Evolutionary conservation across 2,888 invertebrate species (phyloP).

Genomic region (Eupithecia vulgata): DNA sequence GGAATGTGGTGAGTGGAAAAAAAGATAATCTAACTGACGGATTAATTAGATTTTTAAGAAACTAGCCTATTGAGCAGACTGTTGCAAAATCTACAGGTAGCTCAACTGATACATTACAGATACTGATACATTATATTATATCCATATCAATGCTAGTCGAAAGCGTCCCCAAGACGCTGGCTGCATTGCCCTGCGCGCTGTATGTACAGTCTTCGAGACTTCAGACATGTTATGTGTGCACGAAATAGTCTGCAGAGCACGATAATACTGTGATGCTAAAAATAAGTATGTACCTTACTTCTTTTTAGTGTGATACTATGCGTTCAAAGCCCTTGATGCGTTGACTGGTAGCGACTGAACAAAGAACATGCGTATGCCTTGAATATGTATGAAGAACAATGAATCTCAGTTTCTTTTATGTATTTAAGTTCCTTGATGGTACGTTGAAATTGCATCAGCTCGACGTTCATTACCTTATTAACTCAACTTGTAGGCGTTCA

Average conservation of each 20-base stretch:
- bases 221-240: background rate
- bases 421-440: conserved; percentile 43
- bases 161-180: too few relatives aligned
- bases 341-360: conserved; percentile 24
- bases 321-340: background rate
- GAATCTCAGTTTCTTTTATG: conserved; percentile 42
- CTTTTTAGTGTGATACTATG: background rate
- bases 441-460: conserved; percentile 53
- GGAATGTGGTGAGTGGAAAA: too few relatives aligned
- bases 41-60: too few relatives aligned
- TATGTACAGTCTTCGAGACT: too few relatives aligned
- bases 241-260: background rate
- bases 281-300: background rate
- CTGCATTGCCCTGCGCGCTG: too few relatives aligned
- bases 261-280: background rate
- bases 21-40: too few relatives aligned
- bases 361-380: conserved; percentile 40
- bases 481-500: conserved; percentile 68
- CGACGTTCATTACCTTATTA: conserved; percentile 53
- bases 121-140: too few relatives aligned
- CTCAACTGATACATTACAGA: background rate
- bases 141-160: too few relatives aligned
- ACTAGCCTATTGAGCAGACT: too few relatives aligned
- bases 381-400: conserved; percentile 51
- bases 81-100: too few relatives aligned